Evolutionary conservation across 2,113 vertebrate genomes (phyloP), one percentile per base, ranked within the genome.

Genomic region (Machaerirhynchus nigripectus): DNA sequence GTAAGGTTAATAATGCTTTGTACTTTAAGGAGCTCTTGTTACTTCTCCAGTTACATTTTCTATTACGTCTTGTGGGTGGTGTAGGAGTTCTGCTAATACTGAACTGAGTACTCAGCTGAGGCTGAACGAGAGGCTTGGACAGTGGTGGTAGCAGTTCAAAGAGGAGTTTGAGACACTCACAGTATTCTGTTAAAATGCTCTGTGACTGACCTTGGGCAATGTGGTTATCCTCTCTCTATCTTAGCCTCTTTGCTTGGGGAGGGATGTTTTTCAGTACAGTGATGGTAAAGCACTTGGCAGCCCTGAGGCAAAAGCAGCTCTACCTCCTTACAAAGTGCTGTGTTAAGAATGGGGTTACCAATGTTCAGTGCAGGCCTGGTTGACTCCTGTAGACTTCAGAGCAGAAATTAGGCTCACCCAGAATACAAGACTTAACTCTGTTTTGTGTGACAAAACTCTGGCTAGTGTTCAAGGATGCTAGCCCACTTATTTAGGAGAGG

Each of bases 331-430:
- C 44, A 15, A 76, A 76, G 39, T 22, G 40, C 20, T 44, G 15
- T 0, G 0, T 71, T 52, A 52, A 67, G 52, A 64, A 9, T 5
- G n/a, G 46, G 13, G 7, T 12, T 76, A 24, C n/a, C 31, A 10
- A 1, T 42, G 39, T 52, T 91, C 46, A 24, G 20, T 28, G 30
- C 67, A 74, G 68, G 18, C 23, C 42, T 50, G 11, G 4, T 46
- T 84, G 52, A 42, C 23, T 74, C 18, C 47, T 33, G 2, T 28
- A 63, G 42, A 12, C 55, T 67, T 91, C 39, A 42, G 39, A 81
- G 47, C 60, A 75, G 40, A 52, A 44, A 42, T 70, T 24, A 42
- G 46, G 18, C 56, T 70, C 21, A 35, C 16, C 5, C 27, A 47
- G 26, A 78, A 23, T 42, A 44, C 17, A 49, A 69, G 52, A 57